phyloP scores from a whole-genome alignment of 2,888 invertebrate species.

The Chydorus sphaericus region DNA sequence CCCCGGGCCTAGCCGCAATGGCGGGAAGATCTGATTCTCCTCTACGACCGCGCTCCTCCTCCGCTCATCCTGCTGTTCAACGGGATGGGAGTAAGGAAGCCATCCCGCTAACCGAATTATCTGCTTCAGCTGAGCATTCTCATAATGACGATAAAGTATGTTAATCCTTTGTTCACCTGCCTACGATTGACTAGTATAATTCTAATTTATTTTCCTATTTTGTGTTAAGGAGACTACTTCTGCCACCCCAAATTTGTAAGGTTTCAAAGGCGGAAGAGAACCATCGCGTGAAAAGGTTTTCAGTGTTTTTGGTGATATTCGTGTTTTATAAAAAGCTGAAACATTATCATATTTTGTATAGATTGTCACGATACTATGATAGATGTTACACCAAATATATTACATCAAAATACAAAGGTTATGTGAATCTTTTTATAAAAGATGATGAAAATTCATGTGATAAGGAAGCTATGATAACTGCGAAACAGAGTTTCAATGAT shows the following conservation, averaged over 20 bases:
- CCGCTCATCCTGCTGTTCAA: conserved; percentile 10
- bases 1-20: background rate
- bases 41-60: conserved; percentile 12
- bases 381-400: background rate
- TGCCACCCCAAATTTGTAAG: background rate
- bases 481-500: too few relatives aligned
- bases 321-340: too few relatives aligned
- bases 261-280: background rate
- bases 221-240: background rate
- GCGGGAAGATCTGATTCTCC: background rate
- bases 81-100: conserved; percentile 1
- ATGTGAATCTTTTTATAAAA: background rate
- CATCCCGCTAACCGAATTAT: background rate
- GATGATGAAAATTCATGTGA: too few relatives aligned
- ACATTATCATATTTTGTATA: conserved; percentile 4
- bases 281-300: background rate
- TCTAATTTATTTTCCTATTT: background rate
- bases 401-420: background rate
- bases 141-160: background rate
- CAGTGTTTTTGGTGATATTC: background rate
- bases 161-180: background rate
- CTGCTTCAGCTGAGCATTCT: conserved; percentile 1
- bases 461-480: too few relatives aligned
- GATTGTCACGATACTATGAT: too few relatives aligned
- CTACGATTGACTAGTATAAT: background rate